phyloP scores from a whole-genome alignment of 2,797 vertebrate genomes.

The Neopelma chrysocephalum region DNA sequence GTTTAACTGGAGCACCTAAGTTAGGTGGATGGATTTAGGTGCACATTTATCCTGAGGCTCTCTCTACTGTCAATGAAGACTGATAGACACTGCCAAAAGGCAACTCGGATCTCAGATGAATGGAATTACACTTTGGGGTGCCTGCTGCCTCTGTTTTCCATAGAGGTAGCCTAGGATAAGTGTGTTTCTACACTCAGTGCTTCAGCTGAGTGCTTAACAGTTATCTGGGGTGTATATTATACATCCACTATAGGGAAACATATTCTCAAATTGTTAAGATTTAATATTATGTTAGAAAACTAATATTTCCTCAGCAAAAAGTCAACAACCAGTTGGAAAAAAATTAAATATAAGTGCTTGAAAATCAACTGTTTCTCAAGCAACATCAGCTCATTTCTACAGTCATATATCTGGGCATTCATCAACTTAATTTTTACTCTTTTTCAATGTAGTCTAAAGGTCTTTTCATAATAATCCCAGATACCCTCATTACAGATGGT shows the following conservation, averaged over 20 bases:
- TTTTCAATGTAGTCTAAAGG: background rate
- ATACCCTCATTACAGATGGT: background rate
- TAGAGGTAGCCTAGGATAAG: background rate
- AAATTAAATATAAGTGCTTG: background rate
- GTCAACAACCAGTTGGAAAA: background rate
- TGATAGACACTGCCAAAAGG: background rate
- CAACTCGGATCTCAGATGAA: background rate
- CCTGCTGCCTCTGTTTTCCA: background rate
- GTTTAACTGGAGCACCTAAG: conserved; percentile 14
- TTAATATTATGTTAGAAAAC: background rate
- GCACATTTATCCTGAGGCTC: background rate
- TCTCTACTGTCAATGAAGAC: background rate
- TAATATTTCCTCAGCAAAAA: background rate
- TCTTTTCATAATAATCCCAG: background rate
- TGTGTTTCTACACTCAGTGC: background rate
- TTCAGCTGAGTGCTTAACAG: background rate
- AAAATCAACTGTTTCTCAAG: background rate
- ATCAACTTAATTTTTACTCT: background rate
- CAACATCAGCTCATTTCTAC: background rate
- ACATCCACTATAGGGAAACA: background rate
- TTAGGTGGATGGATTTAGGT: conserved; percentile 24
- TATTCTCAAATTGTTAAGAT: background rate
- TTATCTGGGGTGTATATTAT: background rate
- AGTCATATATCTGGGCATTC: background rate
- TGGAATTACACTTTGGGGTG: background rate